Conservation (phyloP, 1,140 invertebrate species). For the Cataglyphis hispanica region DNA sequence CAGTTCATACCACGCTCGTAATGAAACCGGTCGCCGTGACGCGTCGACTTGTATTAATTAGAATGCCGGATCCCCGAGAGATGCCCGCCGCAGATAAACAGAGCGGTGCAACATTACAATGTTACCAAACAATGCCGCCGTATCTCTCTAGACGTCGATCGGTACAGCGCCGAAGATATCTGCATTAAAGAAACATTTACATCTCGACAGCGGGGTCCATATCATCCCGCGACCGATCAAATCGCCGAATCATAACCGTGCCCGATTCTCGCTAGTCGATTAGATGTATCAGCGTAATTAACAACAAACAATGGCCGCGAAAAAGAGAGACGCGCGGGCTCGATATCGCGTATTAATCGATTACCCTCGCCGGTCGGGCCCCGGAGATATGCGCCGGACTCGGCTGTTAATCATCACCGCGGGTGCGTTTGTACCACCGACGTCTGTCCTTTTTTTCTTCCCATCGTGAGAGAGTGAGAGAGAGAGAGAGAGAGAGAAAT, state of each 20-base stretch:
- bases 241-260: constrained; percentile 65
- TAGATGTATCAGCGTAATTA: constrained; percentile 77
- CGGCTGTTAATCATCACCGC: constrained; percentile 72
- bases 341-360: constrained; percentile 77
- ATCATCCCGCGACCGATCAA: constrained; percentile 67
- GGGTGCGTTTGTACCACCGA: constrained; percentile 74
- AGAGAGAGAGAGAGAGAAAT: constrained; percentile 28
- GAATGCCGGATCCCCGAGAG: constrained; percentile 27
- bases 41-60: constrained; percentile 62
- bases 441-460: constrained; percentile 50
- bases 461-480: constrained; percentile 40
- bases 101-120: constrained; percentile 43
- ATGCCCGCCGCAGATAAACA: constrained; percentile 51
- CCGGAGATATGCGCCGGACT: constrained; percentile 63
- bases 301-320: constrained; percentile 76
- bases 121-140: constrained; percentile 59
- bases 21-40: constrained; percentile 55
- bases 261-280: constrained; percentile 44
- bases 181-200: constrained; percentile 70
- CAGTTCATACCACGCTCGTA: background rate
- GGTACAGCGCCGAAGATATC: constrained; percentile 51
- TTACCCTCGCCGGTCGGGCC: constrained; percentile 65
- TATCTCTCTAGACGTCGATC: constrained; percentile 21
- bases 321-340: constrained; percentile 52
- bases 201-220: constrained; percentile 37